phyloP scores from a whole-genome alignment of 1,140 invertebrate genomes.

The Cecropterus lyciades region DNA sequence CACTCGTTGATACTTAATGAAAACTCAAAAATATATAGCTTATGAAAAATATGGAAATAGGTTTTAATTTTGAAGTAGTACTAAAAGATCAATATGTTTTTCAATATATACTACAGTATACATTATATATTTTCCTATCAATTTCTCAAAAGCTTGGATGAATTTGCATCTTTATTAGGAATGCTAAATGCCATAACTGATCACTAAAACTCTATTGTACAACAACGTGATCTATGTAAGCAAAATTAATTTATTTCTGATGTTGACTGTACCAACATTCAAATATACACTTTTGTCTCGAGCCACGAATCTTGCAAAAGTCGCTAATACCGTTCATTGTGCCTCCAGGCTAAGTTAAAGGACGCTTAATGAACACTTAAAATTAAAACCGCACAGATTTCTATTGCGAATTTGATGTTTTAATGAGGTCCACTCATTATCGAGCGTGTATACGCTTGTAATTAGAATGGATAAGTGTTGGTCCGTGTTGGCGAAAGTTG shows the following conservation, averaged over 20 bases:
- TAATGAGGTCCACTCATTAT: constrained; percentile 18
- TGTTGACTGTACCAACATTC: not conserved
- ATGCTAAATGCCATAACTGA: no score
- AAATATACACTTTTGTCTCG: not conserved
- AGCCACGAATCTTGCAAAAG: not conserved
- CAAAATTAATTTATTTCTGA: not conserved
- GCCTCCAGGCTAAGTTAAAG: not conserved
- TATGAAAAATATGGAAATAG: no score
- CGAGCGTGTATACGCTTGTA: constrained; percentile 2
- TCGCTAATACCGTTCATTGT: not conserved
- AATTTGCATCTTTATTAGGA: no score
- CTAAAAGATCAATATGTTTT: no score
- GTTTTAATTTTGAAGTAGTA: no score
- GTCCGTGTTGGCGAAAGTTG: not conserved
- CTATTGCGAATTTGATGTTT: constrained; percentile 10
- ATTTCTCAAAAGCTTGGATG: no score
- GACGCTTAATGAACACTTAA: constrained; percentile 4
- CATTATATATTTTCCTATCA: no score
- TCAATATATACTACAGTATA: no score
- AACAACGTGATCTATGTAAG: no score
- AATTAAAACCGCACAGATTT: constrained; percentile 15
- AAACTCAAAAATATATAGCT: no score
- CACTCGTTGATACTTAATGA: no score
- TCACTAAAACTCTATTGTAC: no score
- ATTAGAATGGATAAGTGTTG: constrained; percentile 9